Evolutionary conservation across 2,113 vertebrate species (phyloP).

Genomic region (Cynocephalus volans): DNA sequence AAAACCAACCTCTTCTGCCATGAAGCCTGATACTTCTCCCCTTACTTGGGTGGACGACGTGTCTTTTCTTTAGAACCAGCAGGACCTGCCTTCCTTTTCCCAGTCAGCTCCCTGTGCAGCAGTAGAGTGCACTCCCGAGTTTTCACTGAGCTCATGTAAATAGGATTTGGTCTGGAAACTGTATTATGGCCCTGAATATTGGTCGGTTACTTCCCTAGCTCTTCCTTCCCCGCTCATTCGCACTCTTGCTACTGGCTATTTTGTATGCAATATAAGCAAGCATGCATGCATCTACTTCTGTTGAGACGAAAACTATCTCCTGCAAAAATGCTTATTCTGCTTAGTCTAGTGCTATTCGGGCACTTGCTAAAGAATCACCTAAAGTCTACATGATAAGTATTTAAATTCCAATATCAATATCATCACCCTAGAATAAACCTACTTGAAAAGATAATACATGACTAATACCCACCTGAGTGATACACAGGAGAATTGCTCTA

Average conservation of each 20-base stretch:
- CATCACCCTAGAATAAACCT: neutral
- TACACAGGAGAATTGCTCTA: neutral
- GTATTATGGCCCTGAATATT: neutral
- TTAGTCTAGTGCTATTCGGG: neutral
- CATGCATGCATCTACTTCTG: neutral
- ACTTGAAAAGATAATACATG: neutral
- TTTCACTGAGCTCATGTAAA: neutral
- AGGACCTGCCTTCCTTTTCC: neutral
- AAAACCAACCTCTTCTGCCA: neutral
- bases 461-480: neutral
- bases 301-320: neutral
- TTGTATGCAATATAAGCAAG: neutral
- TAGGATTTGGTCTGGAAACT: neutral
- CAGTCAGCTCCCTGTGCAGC: neutral
- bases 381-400: neutral
- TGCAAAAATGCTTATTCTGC: neutral
- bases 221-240: neutral
- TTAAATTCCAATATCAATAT: neutral
- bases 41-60: neutral
- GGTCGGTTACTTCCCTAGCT: neutral
- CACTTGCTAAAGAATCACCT: constrained; percentile 24
- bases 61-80: neutral
- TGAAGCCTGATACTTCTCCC: neutral
- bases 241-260: neutral
- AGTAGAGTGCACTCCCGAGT: neutral